phyloP scores from a whole-genome alignment of 1,140 invertebrate species.

The Babylonia areolata region DNA sequence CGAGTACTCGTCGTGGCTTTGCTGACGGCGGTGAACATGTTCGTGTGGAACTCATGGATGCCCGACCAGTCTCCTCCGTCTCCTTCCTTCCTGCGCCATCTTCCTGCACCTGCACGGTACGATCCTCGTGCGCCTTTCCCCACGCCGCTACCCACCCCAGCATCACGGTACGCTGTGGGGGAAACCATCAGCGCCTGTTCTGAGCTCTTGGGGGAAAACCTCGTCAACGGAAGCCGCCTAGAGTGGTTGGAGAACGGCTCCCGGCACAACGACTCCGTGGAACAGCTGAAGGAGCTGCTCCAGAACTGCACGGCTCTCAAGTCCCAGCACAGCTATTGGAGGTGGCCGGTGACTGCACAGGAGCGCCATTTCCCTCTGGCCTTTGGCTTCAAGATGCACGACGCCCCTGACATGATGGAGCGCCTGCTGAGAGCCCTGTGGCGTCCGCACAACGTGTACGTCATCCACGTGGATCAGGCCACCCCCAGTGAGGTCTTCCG shows the following conservation, averaged over 20 bases:
- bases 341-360: slow-evolving; percentile 41
- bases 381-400: slow-evolving; percentile 65
- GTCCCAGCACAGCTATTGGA: slow-evolving; percentile 46
- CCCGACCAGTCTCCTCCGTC: background rate
- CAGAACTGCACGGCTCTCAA: slow-evolving; percentile 50
- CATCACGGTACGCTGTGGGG: background rate
- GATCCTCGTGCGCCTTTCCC: background rate
- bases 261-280: background rate
- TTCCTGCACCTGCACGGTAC: background rate
- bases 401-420: slow-evolving; percentile 62
- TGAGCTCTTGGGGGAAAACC: background rate
- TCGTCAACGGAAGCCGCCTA: background rate
- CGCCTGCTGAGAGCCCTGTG: slow-evolving; percentile 70
- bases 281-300: slow-evolving; percentile 35
- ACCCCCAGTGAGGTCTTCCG: slow-evolving; percentile 44
- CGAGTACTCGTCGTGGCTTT: background rate
- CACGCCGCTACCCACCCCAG: background rate
- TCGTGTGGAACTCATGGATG: background rate
- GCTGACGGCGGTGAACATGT: background rate
- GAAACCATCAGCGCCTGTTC: background rate
- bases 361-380: slow-evolving; percentile 66
- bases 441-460: slow-evolving; percentile 74
- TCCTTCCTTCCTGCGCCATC: background rate
- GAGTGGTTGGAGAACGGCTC: background rate
- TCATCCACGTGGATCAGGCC: slow-evolving; percentile 71